phyloP scores from a whole-genome alignment of 2,888 invertebrate species.

The Amphipoea lucens region DNA sequence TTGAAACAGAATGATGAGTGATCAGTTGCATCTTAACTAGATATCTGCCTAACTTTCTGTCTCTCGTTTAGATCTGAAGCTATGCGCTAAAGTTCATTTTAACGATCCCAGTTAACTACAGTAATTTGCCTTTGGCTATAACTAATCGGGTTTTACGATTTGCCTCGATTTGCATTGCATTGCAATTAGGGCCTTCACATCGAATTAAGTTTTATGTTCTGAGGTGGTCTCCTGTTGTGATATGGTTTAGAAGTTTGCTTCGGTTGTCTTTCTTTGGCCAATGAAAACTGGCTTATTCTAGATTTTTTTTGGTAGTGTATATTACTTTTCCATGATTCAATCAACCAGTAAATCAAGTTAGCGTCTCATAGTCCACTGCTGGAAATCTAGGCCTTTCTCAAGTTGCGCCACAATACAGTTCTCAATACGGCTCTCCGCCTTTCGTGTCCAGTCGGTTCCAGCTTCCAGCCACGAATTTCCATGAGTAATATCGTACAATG shows the following conservation, averaged over 20 bases:
- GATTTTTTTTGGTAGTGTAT: background rate
- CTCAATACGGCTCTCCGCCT: no score
- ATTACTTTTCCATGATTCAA: background rate
- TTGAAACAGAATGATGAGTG: no score
- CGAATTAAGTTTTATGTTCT: background rate
- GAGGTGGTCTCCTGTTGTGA: background rate
- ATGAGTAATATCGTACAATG: background rate
- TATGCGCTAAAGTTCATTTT: background rate
- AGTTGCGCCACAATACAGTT: no score
- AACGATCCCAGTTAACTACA: background rate
- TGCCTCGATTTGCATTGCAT: background rate
- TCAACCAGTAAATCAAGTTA: background rate
- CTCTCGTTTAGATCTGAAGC: background rate
- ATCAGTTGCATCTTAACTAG: constrained; percentile 33
- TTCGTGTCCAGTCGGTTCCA: background rate
- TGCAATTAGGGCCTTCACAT: background rate
- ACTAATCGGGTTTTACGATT: background rate
- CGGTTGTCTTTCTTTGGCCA: background rate
- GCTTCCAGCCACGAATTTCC: background rate
- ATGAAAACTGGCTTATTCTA: background rate
- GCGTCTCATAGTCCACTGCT: background rate
- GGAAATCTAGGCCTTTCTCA: background rate
- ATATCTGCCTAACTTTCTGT: background rate
- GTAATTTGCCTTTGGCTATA: background rate
- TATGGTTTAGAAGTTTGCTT: background rate